These are phyloP conservation scores for Malurus melanocephalus DNA, from an alignment of 2,113 vertebrate species.

Conservation along the genomic window DNA sequence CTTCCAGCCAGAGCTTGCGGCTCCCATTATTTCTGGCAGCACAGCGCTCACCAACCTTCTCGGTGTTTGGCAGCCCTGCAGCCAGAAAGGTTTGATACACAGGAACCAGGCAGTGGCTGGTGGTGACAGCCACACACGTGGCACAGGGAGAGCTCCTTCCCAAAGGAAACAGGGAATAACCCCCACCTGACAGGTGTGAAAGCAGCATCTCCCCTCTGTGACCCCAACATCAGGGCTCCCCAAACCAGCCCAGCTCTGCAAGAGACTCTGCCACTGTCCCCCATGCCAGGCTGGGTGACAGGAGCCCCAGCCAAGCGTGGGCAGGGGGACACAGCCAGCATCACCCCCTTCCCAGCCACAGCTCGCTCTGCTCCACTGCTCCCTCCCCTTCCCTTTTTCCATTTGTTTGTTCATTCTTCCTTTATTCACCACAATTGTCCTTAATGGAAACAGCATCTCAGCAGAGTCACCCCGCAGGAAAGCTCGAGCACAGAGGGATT, in stretches of 20 bases:
- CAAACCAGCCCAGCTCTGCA: neutral
- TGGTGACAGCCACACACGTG: neutral
- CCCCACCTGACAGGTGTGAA: neutral
- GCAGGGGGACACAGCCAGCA: neutral
- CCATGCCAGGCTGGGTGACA: neutral
- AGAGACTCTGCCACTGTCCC: neutral
- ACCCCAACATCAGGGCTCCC: neutral
- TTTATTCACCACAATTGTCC: conserved; percentile 49
- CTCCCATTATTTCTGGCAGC: rapidly evolving
- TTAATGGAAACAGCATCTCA: conserved; percentile 60
- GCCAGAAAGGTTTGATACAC: neutral
- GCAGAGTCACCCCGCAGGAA: conserved; percentile 56
- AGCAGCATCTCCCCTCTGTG: neutral
- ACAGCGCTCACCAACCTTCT: neutral
- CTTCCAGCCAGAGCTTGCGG: rapidly evolving
- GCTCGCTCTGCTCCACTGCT: neutral
- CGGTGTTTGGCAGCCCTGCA: neutral
- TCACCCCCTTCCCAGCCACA: neutral
- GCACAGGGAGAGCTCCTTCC: neutral
- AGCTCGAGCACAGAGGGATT: conserved; percentile 48
- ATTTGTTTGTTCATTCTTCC: conserved; percentile 46
- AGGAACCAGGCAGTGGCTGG: neutral
- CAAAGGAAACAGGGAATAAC: neutral
- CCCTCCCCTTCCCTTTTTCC: neutral
- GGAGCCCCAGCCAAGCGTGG: neutral